These are phyloP conservation scores for Varanus komodoensis DNA, from an alignment of 2,113 vertebrate genomes.

Conservation along the genomic window DNA sequence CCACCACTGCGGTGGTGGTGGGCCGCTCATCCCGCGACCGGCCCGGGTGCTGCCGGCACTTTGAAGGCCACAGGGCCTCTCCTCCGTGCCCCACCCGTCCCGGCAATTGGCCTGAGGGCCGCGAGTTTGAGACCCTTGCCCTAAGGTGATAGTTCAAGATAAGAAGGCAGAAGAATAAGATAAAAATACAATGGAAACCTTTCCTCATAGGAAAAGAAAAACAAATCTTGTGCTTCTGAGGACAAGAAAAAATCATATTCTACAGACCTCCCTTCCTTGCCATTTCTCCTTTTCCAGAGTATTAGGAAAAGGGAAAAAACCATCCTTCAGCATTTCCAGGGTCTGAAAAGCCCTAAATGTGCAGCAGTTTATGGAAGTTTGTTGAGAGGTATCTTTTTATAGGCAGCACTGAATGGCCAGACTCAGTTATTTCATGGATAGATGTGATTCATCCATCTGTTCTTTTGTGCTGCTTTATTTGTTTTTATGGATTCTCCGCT, in stretches of 20 bases:
- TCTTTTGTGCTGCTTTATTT: not conserved
- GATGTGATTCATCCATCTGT: constrained; percentile 8
- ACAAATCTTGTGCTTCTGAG: not conserved
- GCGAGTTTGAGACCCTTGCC: no score
- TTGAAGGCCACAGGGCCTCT: no score
- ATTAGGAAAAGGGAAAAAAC: not conserved
- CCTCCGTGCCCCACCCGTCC: no score
- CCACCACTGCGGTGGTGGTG: no score
- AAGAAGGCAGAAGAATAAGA: not conserved
- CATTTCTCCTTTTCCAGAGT: not conserved
- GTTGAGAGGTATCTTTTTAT: constrained; percentile 22
- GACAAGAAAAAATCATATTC: not conserved
- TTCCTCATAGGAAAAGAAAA: constrained; percentile 5
- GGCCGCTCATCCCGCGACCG: no score
- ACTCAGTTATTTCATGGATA: not conserved
- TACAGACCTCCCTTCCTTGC: not conserved
- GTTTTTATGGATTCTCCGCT: rapidly evolving
- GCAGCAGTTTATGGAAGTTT: not conserved
- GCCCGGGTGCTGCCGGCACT: no score
- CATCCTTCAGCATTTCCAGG: not conserved
- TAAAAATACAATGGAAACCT: constrained; percentile 7
- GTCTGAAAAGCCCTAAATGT: not conserved
- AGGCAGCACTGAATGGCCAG: constrained; percentile 12
- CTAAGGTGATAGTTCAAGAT: not conserved
- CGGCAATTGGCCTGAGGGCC: no score